Percentiles rank a stretch among this genome's conserved stretches.
Evolutionary conservation across 2,113 vertebrate species (phyloP).

Genomic region (cattle (Bos taurus)): ARS-UCD2.0 NC_037347.1:60695501-60696000

Average conservation of each 20-base stretch:
- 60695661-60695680: conserved; percentile 7
- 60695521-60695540: background rate
- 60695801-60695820: conserved; percentile 9
- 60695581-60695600: background rate
- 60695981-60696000: background rate
- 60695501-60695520: background rate
- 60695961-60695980: background rate
- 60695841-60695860: background rate
- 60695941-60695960: background rate
- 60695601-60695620: background rate
- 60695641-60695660: background rate
- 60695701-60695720: background rate
- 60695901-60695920: background rate
- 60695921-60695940: background rate
- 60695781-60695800: conserved; percentile 1
- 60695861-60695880: background rate
- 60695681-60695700: conserved; percentile 61
- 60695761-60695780: background rate
- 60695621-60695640: background rate
- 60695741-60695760: conserved; percentile 1
- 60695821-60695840: conserved; percentile 16
- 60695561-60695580: background rate
- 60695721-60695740: conserved; percentile 46
- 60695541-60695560: background rate
- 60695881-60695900: background rate